Base-by-base conservation (phyloP, 1,140 invertebrate genomes). In the Megathymus violae region DNA sequence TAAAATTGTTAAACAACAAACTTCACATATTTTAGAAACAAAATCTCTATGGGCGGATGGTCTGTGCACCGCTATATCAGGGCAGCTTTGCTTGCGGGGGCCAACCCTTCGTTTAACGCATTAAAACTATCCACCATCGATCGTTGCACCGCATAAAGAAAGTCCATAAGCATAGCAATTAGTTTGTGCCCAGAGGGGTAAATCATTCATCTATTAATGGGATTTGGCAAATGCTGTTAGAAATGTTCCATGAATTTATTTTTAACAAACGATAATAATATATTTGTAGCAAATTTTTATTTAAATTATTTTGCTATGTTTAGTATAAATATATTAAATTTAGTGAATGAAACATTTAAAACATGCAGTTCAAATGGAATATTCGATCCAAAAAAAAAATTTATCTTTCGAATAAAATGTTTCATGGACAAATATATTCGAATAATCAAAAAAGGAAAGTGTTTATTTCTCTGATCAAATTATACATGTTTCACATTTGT, bases 101-200 rank as follows among this genome's bases (percentile, higher is more conserved):
- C 64, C 76, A 85, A 87, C 86, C 86, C 86, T 87, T 86, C 80
- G 73, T 76, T 81, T 76, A 63, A 40, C 61, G 69, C 80, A 78
- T 87, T 85, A 81, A 84, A 82, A 82, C 76, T 77, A 75, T 68
- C 65, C 48, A 50, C 19, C 71, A 82, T 85, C 73, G 82, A 88
- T 81, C 80, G 54, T 41, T 58, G 41, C 54, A 58, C 54, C 54
- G 54, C 54, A 58, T 58, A 58, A 58, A 58, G 56, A 59, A 59
- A 59, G 43, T 25, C 56, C 44, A 46, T 48, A 59, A 36, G 56
- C 56, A 47, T 38, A 59, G 31, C 56, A 47, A 59, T 59, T 59
- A 59, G 44, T 48, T 48, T 46, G 34, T 34, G 31, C 56, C 56
- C 56, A 17, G 25, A 47, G 56, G 54, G 56, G 43, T 34, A 47